Conservation (phyloP, 2,888 invertebrate species). For the Syritta pipiens region DNA sequence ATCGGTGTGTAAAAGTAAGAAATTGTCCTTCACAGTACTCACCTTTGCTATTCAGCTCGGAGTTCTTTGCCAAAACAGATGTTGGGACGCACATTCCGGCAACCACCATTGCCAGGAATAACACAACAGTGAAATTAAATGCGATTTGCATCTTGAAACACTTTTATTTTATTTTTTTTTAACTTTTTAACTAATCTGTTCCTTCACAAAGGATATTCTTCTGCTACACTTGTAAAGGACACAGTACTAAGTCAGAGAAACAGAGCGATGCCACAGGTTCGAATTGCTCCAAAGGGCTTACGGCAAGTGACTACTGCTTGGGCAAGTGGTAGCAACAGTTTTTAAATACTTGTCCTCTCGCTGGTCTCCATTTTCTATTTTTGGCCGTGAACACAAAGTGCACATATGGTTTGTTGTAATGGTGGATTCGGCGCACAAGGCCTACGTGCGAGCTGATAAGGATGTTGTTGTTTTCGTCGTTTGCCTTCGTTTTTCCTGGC, state of each 20-base stretch:
- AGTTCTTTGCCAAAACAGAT: conserved; percentile 78
- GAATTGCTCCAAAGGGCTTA: conserved; percentile 45
- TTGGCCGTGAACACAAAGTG: conserved; percentile 61
- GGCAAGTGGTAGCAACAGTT: conserved; percentile 66
- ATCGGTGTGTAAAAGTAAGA: not conserved
- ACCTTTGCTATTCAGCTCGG: conserved; percentile 74
- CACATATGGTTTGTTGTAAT: conserved; percentile 57
- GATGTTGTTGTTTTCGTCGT: conserved; percentile 21
- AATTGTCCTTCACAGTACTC: conserved; percentile 48
- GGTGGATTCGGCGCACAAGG: conserved; percentile 65
- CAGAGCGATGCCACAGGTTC: conserved; percentile 4
- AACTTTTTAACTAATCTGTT: conserved; percentile 2
- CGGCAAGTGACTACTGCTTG: conserved; percentile 55
- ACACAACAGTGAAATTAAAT: conserved; percentile 34
- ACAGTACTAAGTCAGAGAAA: too few species aligned
- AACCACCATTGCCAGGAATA: conserved; percentile 73
- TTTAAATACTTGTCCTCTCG: conserved; percentile 54
- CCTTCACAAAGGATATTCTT: too few species aligned
- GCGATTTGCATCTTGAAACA: conserved; percentile 36
- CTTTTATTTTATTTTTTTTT: not conserved
- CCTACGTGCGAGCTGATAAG: conserved; percentile 27
- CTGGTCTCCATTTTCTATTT: conserved; percentile 51
- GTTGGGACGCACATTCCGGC: conserved; percentile 77
- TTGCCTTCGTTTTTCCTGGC: not conserved
- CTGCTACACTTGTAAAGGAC: too few species aligned